Evolutionary conservation across 1,140 invertebrate genomes (phyloP).

Genomic region (Pemphigus obesinymphae): DNA sequence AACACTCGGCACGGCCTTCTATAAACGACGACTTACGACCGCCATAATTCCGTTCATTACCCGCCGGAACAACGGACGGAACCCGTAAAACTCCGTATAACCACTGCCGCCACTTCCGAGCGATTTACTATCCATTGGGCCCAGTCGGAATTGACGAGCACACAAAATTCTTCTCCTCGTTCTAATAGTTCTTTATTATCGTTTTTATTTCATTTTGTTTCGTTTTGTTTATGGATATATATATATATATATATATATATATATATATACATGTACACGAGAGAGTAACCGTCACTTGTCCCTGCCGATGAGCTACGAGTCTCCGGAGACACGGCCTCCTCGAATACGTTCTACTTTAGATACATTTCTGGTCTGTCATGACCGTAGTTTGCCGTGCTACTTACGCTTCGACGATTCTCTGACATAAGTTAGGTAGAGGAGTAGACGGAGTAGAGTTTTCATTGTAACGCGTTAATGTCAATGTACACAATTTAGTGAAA

Average conservation of each 20-base stretch:
- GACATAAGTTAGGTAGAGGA: no score
- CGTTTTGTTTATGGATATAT: no score
- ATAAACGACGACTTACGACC: slow-evolving; percentile 34
- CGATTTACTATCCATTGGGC: neutral
- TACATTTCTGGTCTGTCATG: no score
- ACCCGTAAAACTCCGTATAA: neutral
- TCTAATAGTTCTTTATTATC: neutral
- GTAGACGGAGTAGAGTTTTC: no score
- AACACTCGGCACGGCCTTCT: neutral
- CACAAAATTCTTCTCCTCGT: no score
- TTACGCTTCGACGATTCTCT: no score
- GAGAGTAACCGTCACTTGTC: neutral
- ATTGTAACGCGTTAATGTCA: no score
- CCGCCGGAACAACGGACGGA: neutral
- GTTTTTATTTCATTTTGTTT: neutral
- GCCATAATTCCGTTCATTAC: slow-evolving; percentile 36
- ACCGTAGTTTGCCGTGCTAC: no score
- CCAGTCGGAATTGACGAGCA: neutral
- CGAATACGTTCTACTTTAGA: no score
- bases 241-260: no score
- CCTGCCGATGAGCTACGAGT: neutral
- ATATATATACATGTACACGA: no score
- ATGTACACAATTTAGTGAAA: no score
- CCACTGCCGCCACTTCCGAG: neutral
- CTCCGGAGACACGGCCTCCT: neutral